Conservation (phyloP, 2,113 vertebrate species). For the Elaphurus davidianus region DNA sequence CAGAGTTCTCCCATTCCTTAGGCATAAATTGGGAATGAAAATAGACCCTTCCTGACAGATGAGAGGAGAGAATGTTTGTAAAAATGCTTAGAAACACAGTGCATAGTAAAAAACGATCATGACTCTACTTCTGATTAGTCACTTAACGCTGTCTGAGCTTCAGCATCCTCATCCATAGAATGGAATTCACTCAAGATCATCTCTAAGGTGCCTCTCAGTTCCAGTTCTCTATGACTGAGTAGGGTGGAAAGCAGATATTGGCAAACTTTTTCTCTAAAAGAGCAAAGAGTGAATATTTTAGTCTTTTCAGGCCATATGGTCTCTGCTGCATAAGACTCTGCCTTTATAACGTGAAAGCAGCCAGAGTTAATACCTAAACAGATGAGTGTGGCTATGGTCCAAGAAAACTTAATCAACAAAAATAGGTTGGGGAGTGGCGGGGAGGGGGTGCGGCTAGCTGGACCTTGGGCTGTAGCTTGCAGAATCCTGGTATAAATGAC, state of each 20-base stretch:
- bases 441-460: background rate
- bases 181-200: background rate
- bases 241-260: background rate
- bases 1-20: background rate
- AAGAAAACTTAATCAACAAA: constrained; percentile 14
- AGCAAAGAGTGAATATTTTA: background rate
- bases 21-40: background rate
- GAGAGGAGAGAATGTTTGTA: background rate
- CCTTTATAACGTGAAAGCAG: background rate
- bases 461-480: background rate
- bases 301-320: background rate
- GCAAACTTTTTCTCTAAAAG: background rate
- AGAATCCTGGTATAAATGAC: background rate
- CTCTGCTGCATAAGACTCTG: background rate
- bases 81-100: background rate
- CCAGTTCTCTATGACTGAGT: background rate
- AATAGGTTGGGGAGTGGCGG: background rate
- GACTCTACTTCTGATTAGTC: background rate
- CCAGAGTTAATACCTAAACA: background rate
- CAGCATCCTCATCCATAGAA: background rate
- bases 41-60: background rate
- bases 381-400: background rate
- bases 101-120: background rate
- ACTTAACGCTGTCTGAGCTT: background rate
- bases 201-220: background rate